phyloP scores from a whole-genome alignment of 2,113 vertebrate genomes.

The Daphoenositta chrysoptera region DNA sequence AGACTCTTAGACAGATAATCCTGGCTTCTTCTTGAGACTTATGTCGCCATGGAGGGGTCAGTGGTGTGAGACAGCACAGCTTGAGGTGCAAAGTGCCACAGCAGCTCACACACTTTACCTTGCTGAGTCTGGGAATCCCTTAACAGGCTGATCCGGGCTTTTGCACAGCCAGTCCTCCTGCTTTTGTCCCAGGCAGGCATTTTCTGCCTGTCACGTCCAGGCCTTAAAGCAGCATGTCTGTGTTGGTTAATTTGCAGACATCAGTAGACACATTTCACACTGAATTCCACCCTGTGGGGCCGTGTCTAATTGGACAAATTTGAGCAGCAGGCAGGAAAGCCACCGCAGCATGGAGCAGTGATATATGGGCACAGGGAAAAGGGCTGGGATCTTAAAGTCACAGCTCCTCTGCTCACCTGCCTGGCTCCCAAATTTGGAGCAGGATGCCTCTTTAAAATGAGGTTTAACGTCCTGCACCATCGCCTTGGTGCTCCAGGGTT shows the following conservation, averaged over 20 bases:
- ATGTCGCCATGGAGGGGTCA: constrained; percentile 78
- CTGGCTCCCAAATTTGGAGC: not conserved
- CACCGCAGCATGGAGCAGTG: constrained; percentile 75
- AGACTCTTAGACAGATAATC: constrained; percentile 82
- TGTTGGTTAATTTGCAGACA: constrained; percentile 79
- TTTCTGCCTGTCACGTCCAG: constrained; percentile 60
- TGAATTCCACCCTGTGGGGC: constrained; percentile 85
- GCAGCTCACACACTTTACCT: constrained; percentile 67
- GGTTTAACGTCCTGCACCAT: not conserved
- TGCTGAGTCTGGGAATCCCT: constrained; percentile 59
- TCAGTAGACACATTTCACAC: constrained; percentile 86
- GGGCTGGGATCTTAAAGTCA: constrained; percentile 58
- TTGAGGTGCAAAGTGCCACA: constrained; percentile 71
- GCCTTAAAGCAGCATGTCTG: constrained; percentile 66
- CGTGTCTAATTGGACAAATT: constrained; percentile 98
- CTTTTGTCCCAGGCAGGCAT: constrained; percentile 40
- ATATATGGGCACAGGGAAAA: constrained; percentile 77
- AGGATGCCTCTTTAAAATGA: not conserved
- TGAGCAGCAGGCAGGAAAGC: constrained; percentile 89
- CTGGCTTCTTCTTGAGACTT: constrained; percentile 68
- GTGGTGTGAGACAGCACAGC: constrained; percentile 68
- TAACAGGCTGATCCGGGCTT: constrained; percentile 47
- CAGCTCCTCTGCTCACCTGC: constrained; percentile 17
- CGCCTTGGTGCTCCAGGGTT: not conserved
- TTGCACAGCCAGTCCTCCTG: constrained; percentile 22